Evolutionary conservation across 2,113 vertebrate species (phyloP).

Genomic region (Actenoides hombroni): DNA sequence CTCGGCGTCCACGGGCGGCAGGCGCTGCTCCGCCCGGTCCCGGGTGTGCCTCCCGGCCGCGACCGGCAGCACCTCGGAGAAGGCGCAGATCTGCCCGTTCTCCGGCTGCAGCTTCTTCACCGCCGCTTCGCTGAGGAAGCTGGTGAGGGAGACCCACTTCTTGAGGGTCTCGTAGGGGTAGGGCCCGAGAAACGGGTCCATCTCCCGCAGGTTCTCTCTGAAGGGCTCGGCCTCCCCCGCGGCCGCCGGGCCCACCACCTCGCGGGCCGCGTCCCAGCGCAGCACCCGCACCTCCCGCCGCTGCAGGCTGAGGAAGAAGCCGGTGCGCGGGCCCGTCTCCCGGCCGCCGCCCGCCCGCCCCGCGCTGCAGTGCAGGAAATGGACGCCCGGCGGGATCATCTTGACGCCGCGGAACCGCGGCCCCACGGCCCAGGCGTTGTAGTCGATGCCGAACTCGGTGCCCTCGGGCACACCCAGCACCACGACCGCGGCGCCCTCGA

Average conservation of each 20-base stretch:
- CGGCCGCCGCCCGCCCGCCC: slow-evolving; percentile 70
- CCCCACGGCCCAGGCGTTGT: slow-evolving; percentile 89
- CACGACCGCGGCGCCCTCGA: slow-evolving; percentile 89
- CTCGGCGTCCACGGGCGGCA: slow-evolving; percentile 79
- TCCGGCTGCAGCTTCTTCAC: slow-evolving; percentile 83
- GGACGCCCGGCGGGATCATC: slow-evolving; percentile 95
- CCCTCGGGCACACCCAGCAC: slow-evolving; percentile 87
- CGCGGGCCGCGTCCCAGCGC: slow-evolving; percentile 81
- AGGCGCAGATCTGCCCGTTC: slow-evolving; percentile 84
- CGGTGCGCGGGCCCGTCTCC: slow-evolving; percentile 85
- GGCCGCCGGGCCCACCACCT: slow-evolving; percentile 80
- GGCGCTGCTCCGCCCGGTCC: slow-evolving; percentile 80
- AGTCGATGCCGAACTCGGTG: slow-evolving; percentile 92
- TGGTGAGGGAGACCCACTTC: slow-evolving; percentile 92
- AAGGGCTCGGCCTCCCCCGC: slow-evolving; percentile 80
- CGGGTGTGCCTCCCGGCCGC: slow-evolving; percentile 77
- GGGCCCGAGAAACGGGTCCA: slow-evolving; percentile 88
- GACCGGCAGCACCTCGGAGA: slow-evolving; percentile 88
- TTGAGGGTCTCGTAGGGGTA: slow-evolving; percentile 89
- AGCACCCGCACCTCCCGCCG: slow-evolving; percentile 81
- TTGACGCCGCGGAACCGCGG: slow-evolving; percentile 92
- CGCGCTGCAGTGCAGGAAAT: slow-evolving; percentile 90
- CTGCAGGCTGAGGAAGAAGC: slow-evolving; percentile 84
- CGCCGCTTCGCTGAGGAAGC: slow-evolving; percentile 78
- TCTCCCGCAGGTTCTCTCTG: slow-evolving; percentile 78